Evolutionary conservation across 2,113 vertebrate genomes (phyloP), one percentile per base, ranked within the genome.

Genomic region (Cervus canadensis): DNA sequence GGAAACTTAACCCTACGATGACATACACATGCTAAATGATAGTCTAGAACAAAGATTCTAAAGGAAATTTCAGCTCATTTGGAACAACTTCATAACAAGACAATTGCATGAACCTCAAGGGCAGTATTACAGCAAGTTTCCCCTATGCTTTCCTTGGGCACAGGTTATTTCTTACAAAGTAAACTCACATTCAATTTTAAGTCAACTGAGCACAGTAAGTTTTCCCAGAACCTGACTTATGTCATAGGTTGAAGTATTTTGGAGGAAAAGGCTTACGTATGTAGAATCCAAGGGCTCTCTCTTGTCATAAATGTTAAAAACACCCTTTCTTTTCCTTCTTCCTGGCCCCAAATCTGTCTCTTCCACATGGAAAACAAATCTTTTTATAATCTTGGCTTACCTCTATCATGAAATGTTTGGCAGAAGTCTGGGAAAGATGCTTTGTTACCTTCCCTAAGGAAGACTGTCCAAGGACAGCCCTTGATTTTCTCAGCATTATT

Each of bases 301-400:
- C 33, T 26, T 84, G 89, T 89, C 92, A 93, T 89, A 94, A 95
- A 92, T 30, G 87, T 78, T 92, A 71, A 89, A 85, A 82, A 96
- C 87, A 91, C 84, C 12, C 40, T 87, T 76, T 52, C 64, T 67
- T 33, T 56, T 84, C 11, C 84, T 95, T 62, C 54, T 74, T 83
- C 40, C 67, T 43, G 50, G 89, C 67, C 83, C 87, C 71, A 88
- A 85, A 48, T 62, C 36, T 89, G 88, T 60, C 81, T 96, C 43
- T 89, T 95, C 54, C 56, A 40, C 76, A 95, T 86, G 94, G 94
- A 96, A 95, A 98, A 85, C 74, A 91, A 86, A 92, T 96, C 89
- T 95, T 93, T 95, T 71, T 79, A 33, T 56, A 86, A 91, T 56
- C 94, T 67, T 97, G 88, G 85, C 52, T 79, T 78, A 30, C 45